phyloP scores from a whole-genome alignment of 2,888 invertebrate genomes.

The Sceliomorpha sp. region DNA sequence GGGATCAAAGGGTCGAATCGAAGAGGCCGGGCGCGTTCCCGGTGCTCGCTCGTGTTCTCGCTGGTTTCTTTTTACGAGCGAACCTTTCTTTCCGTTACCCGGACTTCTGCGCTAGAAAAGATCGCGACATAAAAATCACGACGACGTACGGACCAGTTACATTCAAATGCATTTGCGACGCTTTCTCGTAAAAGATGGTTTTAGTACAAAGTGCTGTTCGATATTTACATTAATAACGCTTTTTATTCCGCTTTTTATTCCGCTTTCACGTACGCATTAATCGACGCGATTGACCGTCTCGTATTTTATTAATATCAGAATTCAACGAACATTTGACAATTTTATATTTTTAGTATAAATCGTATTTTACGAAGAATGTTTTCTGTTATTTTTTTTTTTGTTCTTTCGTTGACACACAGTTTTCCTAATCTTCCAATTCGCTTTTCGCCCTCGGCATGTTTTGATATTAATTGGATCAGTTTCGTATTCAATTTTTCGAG shows the following conservation, averaged over 20 bases:
- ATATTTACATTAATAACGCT: slow-evolving; percentile 35
- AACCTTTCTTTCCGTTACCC: slow-evolving; percentile 30
- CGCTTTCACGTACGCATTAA: slow-evolving; percentile 14
- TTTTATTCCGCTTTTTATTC: slow-evolving; percentile 19
- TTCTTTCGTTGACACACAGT: too few relatives aligned
- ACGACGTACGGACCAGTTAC: slow-evolving; percentile 7
- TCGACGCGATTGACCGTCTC: slow-evolving; percentile 9
- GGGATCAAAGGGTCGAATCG: slow-evolving; percentile 32
- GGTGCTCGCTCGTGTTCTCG: slow-evolving; percentile 50
- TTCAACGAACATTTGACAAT: too few relatives aligned
- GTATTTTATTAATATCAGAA: too few relatives aligned
- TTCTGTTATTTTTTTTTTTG: too few relatives aligned
- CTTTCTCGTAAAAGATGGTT: slow-evolving; percentile 26
- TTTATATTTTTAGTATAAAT: too few relatives aligned
- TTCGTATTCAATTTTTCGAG: slow-evolving; percentile 13
- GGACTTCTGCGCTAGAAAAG: slow-evolving; percentile 19
- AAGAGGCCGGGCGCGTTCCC: slow-evolving; percentile 39
- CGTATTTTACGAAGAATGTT: too few relatives aligned
- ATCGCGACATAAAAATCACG: slow-evolving; percentile 36
- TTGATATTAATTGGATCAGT: slow-evolving; percentile 11
- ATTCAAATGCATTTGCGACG: slow-evolving; percentile 31
- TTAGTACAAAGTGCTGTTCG: slow-evolving; percentile 6
- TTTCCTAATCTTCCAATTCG: too few relatives aligned
- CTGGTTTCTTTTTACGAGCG: slow-evolving; percentile 61
- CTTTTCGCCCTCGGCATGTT: too few relatives aligned